Conservation (phyloP, 2,113 vertebrate genomes). For the Chaenocephalus aceratus region DNA sequence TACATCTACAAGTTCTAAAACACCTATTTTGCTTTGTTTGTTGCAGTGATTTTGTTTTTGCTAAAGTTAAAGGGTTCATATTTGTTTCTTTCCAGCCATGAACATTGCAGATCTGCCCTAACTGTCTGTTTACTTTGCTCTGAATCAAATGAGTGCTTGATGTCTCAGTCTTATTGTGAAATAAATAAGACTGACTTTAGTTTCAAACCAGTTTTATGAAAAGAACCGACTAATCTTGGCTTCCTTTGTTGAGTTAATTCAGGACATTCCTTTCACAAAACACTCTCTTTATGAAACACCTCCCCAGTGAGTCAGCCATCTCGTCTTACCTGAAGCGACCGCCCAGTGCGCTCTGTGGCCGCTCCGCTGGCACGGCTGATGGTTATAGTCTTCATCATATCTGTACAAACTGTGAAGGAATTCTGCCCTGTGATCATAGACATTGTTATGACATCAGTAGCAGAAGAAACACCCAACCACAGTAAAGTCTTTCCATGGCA, state of each 20-base stretch:
- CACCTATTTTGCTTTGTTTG: not conserved
- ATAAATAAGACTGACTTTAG: not conserved
- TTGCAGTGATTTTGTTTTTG: not conserved
- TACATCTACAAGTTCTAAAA: not conserved
- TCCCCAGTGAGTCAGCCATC: not conserved
- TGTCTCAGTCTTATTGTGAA: not conserved
- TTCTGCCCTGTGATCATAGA: not conserved
- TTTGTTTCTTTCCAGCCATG: not conserved
- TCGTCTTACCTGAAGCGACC: constrained; percentile 85
- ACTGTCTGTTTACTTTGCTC: not conserved
- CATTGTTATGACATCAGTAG: not conserved
- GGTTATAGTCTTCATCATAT: constrained; percentile 93
- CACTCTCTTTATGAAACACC: not conserved
- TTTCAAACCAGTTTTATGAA: not conserved
- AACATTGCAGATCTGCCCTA: not conserved
- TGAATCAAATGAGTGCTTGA: not conserved
- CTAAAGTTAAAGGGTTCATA: not conserved
- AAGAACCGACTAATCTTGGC: not conserved
- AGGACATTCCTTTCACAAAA: not conserved
- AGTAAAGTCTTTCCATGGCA: not conserved
- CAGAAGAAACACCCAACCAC: not conserved
- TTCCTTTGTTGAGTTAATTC: not conserved
- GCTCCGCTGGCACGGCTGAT: constrained; percentile 86
- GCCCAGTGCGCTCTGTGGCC: constrained; percentile 93
- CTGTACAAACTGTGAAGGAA: constrained; percentile 80